phyloP scores from a whole-genome alignment of 2,888 invertebrate species.

The Rhogogaster chlorosoma region DNA sequence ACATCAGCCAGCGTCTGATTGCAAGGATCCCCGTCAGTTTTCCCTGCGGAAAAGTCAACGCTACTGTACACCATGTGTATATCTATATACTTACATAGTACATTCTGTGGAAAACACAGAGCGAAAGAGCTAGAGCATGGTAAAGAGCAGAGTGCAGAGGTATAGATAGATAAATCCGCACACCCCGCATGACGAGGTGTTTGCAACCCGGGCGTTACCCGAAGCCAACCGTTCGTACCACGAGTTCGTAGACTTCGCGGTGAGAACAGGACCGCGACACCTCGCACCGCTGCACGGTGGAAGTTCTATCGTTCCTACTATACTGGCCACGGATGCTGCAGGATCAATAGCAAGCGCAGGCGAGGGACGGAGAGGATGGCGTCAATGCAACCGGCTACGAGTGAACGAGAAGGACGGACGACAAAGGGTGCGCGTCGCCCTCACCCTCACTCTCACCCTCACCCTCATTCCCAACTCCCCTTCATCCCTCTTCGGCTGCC shows the following conservation, averaged over 20 bases:
- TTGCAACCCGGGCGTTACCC: slow-evolving; percentile 40
- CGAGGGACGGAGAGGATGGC: slow-evolving; percentile 59
- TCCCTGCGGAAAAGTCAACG: neutral
- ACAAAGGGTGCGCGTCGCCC: slow-evolving; percentile 64
- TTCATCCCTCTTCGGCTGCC: slow-evolving; percentile 62
- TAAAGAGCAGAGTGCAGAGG: neutral
- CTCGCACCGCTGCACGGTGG: slow-evolving; percentile 73
- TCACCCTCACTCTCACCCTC: slow-evolving; percentile 27
- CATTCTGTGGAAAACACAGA: neutral
- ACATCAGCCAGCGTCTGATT: neutral
- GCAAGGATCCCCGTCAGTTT: neutral
- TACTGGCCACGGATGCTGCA: slow-evolving; percentile 72
- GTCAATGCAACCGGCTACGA: slow-evolving; percentile 53
- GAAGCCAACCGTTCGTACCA: slow-evolving; percentile 15
- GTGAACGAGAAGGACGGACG: slow-evolving; percentile 59
- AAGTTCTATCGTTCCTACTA: slow-evolving; percentile 64
- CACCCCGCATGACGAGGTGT: slow-evolving; percentile 17
- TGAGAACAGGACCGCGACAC: slow-evolving; percentile 53
- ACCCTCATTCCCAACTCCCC: slow-evolving; percentile 25
- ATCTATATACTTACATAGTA: neutral
- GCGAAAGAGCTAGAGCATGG: neutral
- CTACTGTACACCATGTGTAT: neutral
- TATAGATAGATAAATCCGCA: neutral
- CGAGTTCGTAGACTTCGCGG: slow-evolving; percentile 46
- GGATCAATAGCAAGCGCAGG: slow-evolving; percentile 77